Conservation (phyloP, 2,113 vertebrate species). For the Paramisgurnus dabryanus region DNA sequence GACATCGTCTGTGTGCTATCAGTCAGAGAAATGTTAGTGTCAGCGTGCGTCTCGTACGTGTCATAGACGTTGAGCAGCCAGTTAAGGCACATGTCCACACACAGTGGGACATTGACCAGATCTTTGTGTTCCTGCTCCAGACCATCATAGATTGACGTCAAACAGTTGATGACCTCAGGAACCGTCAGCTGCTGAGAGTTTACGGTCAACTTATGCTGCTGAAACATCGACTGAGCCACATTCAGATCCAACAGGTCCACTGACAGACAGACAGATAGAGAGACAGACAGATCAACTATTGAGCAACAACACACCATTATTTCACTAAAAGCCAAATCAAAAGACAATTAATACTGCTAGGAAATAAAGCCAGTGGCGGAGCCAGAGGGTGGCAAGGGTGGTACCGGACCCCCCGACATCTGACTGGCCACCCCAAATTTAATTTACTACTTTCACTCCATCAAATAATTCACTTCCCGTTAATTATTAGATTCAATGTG, state of each 20-base stretch:
- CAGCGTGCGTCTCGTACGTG: conserved; percentile 74
- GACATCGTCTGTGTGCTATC: not conserved
- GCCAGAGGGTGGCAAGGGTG: too few relatives aligned
- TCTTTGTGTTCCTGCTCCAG: conserved; percentile 93
- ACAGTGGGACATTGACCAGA: conserved; percentile 93
- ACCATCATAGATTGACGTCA: conserved; percentile 90
- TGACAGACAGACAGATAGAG: conserved; percentile 56
- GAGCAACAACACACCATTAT: too few relatives aligned
- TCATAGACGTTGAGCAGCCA: conserved; percentile 98
- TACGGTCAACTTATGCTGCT: conserved; percentile 88
- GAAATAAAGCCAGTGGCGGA: too few relatives aligned
- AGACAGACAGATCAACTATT: not conserved
- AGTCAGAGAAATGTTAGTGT: not conserved
- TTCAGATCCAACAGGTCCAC: conserved; percentile 93
- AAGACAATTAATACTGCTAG: too few relatives aligned
- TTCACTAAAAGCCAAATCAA: too few relatives aligned
- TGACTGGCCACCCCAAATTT: too few relatives aligned
- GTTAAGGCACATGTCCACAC: conserved; percentile 97
- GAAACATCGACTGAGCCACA: conserved; percentile 89
- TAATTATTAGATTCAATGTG: too few relatives aligned
- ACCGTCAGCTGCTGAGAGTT: conserved; percentile 88
- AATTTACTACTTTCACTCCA: too few relatives aligned
- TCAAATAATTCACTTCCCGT: too few relatives aligned
- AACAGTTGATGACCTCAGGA: conserved; percentile 91
- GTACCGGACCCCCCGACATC: too few relatives aligned